Evolutionary conservation across 2,888 invertebrate species (phyloP).

Genomic region (Tetrapedia diversipes): DNA sequence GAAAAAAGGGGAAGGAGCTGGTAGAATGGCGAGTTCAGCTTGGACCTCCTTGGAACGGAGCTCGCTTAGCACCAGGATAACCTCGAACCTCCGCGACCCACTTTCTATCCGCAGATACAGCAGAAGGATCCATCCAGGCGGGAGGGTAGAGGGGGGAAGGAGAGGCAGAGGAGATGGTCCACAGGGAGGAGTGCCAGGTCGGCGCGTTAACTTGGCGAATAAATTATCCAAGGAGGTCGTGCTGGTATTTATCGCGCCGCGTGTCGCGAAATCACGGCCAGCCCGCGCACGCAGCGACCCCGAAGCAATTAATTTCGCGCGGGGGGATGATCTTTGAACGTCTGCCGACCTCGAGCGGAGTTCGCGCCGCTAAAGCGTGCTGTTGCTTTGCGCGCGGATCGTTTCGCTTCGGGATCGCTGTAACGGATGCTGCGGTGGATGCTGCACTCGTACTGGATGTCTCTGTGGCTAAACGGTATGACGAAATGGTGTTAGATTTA

Average conservation of each 20-base stretch:
- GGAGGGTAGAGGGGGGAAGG: too few relatives aligned
- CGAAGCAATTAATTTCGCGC: constrained; percentile 35
- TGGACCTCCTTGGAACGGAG: constrained; percentile 34
- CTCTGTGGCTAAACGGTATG: too few relatives aligned
- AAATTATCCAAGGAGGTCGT: constrained; percentile 55
- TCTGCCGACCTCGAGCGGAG: neutral
- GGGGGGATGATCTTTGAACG: constrained; percentile 17
- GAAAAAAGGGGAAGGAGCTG: neutral
- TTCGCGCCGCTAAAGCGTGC: neutral
- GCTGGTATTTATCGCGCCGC: constrained; percentile 55
- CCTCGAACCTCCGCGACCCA: constrained; percentile 52
- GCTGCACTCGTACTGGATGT: too few relatives aligned
- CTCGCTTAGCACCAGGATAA: constrained; percentile 52
- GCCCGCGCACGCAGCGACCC: constrained; percentile 21
- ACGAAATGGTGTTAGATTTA: too few relatives aligned
- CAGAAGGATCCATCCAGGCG: too few relatives aligned
- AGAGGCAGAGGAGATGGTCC: constrained; percentile 27
- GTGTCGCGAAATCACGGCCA: constrained; percentile 44
- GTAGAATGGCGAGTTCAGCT: neutral
- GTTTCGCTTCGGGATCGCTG: neutral
- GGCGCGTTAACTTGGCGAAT: constrained; percentile 54
- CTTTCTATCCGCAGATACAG: constrained; percentile 48
- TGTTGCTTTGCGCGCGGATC: neutral
- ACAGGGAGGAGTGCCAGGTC: constrained; percentile 52
- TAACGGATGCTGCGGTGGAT: neutral